Conservation (phyloP, 2,113 vertebrate species). For the Strigops habroptila region DNA sequence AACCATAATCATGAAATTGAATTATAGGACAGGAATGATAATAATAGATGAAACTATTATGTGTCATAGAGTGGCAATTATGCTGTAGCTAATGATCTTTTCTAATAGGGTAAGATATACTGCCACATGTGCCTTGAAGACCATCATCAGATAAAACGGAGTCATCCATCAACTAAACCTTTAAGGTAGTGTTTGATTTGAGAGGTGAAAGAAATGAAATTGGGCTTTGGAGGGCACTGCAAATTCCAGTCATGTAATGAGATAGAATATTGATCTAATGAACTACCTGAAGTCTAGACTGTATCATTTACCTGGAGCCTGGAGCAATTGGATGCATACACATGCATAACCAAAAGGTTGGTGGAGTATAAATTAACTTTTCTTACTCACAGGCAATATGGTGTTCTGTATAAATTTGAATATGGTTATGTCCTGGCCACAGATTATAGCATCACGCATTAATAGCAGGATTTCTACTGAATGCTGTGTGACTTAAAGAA, state of each 20-base stretch:
- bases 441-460: not conserved
- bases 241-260: slow-evolving; percentile 44
- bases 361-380: slow-evolving; percentile 43
- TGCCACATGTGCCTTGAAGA: slow-evolving; percentile 47
- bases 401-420: not conserved
- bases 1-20: slow-evolving; percentile 53
- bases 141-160: slow-evolving; percentile 23
- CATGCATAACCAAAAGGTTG: not conserved
- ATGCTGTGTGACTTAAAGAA: not conserved
- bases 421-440: not conserved
- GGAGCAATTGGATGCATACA: not conserved
- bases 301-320: slow-evolving; percentile 22
- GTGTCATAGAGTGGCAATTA: slow-evolving; percentile 54
- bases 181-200: slow-evolving; percentile 68
- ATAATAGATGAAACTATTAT: slow-evolving; percentile 38
- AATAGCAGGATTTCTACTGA: not conserved
- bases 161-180: slow-evolving; percentile 60
- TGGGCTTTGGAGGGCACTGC: slow-evolving; percentile 48
- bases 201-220: slow-evolving; percentile 67
- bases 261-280: slow-evolving; percentile 63
- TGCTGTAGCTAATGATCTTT: slow-evolving; percentile 61
- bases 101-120: slow-evolving; percentile 62
- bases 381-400: not conserved
- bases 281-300: slow-evolving; percentile 36
- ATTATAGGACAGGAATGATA: slow-evolving; percentile 25